Evolutionary conservation across 2,113 vertebrate genomes (phyloP), one percentile per base, ranked within the genome.

Genomic region (Clarias gariepinus): DNA sequence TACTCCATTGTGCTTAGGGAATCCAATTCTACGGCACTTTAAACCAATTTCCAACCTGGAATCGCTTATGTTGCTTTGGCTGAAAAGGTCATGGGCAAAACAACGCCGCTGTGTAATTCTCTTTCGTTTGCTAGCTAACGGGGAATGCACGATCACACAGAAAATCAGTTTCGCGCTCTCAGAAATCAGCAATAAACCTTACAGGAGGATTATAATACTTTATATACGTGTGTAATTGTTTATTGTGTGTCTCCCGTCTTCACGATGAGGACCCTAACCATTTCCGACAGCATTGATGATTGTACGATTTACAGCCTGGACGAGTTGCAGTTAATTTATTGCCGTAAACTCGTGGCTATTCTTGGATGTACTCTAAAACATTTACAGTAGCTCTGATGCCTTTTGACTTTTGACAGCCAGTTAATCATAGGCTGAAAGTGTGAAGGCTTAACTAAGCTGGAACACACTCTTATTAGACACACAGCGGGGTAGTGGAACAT

Each of bases 21-120:
- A 91, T 89, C 84, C 86, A 90, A 91, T 91, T 88, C 85, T 57
- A 21, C 41, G 52, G 74, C 79, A 73, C 77, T 89, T 90, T 90
- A 90, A 90, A 86, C 87, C 90, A 90, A 90, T 91, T 91, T 89
- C 86, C 84, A 86, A 79, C 73, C 84, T 88, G 83, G 84, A 89
- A 89, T 88, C 87, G 81, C 83, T 89, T 87, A 86, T 80, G 83
- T 88, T 86, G 80, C 58, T 86, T 85, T 78, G 84, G 84, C 60
- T 79, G 86, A 89, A 89, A 87, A 86, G 87, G 89, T 89, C 90
- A 87, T 55, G 77, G 76, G 81, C 55, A 86, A 88, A 90, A 87
- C 83, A 82, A 12, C 41, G 63, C 76, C 30, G 53, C 76, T 81
- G 74, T 87, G 83, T 73, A 79, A 81, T 81, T 86, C 63, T 82